These are phyloP conservation scores for Lagodon rhomboides DNA, from an alignment of 2,797 vertebrate genomes.

Conservation along the genomic window DNA sequence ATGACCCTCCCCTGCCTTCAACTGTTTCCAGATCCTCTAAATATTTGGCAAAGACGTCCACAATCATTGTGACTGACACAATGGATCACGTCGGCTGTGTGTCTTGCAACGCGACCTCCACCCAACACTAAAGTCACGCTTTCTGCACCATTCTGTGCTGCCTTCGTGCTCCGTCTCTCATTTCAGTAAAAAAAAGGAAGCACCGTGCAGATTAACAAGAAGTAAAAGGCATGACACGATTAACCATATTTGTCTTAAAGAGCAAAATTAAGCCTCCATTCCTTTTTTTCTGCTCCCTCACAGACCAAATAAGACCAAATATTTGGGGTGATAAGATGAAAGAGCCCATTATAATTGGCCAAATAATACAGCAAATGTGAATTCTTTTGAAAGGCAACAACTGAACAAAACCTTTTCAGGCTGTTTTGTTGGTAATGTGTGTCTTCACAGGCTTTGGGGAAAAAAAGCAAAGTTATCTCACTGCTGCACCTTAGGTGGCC, in stretches of 20 bases:
- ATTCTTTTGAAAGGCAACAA: slow-evolving; percentile 21
- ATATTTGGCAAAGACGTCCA: slow-evolving; percentile 42
- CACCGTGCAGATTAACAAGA: neutral
- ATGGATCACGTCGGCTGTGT: slow-evolving; percentile 1
- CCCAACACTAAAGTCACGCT: slow-evolving; percentile 23
- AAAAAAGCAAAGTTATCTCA: slow-evolving; percentile 53
- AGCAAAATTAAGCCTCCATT: neutral
- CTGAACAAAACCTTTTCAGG: slow-evolving; percentile 18
- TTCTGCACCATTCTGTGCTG: neutral
- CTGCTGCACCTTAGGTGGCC: slow-evolving; percentile 53
- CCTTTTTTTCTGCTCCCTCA: neutral
- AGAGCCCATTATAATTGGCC: slow-evolving; percentile 3
- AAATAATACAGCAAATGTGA: neutral
- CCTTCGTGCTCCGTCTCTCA: neutral
- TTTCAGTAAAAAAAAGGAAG: slow-evolving; percentile 7
- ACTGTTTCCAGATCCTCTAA: slow-evolving; percentile 28
- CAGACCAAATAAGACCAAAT: neutral
- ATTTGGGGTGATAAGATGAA: neutral
- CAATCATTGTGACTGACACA: slow-evolving; percentile 39
- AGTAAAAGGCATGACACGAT: neutral
- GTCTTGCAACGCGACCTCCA: slow-evolving; percentile 20
- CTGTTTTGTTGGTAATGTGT: slow-evolving; percentile 20
- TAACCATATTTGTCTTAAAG: neutral
- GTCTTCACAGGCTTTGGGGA: slow-evolving; percentile 25
- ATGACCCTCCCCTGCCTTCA: slow-evolving; percentile 3